These are phyloP conservation scores for Pteropus alecto DNA, from an alignment of 2,113 vertebrate genomes.

Conservation along the genomic window DNA sequence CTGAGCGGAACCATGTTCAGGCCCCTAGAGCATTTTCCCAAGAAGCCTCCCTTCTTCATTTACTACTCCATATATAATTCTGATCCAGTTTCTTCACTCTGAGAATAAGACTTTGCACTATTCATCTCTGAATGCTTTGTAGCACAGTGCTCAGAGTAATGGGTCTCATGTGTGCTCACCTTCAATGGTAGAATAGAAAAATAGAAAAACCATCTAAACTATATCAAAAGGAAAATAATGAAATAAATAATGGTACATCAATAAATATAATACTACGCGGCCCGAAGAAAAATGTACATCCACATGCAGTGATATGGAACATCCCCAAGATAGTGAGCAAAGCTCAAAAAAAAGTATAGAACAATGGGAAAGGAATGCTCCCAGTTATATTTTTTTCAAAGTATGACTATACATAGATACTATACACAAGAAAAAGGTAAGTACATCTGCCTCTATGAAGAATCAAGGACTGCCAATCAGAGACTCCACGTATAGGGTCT, in stretches of 20 bases:
- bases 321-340: background rate
- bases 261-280: background rate
- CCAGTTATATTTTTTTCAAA: background rate
- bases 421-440: background rate
- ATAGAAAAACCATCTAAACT: background rate
- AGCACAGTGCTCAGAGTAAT: background rate
- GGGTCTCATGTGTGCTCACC: background rate
- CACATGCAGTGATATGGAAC: background rate
- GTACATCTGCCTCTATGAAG: background rate
- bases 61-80: background rate
- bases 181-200: background rate
- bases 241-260: background rate
- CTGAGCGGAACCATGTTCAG: background rate
- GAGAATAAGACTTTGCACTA: background rate
- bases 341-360: background rate
- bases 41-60: background rate
- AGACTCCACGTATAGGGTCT: background rate
- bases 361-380: background rate
- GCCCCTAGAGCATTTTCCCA: background rate
- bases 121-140: background rate
- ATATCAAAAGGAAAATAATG: background rate
- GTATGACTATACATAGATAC: background rate
- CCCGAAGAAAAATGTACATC: background rate
- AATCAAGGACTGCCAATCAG: background rate
- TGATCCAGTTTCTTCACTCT: background rate